Evolutionary conservation across 2,113 vertebrate species (phyloP), one percentile per base, ranked within the genome.

Genomic region (Amblyopsis rosae): DNA sequence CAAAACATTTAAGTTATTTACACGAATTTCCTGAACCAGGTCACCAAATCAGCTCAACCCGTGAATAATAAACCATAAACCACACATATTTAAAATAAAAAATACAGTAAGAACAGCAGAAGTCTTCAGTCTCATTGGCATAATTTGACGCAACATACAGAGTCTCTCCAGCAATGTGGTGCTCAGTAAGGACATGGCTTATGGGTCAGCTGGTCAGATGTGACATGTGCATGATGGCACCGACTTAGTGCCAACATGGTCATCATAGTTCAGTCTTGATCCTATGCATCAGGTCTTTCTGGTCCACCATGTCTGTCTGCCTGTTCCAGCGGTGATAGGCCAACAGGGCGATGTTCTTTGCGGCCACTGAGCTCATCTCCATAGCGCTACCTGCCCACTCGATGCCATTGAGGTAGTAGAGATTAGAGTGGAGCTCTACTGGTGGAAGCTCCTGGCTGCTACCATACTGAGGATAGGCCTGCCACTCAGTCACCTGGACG

Each of bases 261-360:
- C 93, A 99, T 98, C 93, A 99, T 77, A 99, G 92, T 77, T 99
- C 98, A 0, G 96, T 98, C 87, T 99, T 99, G 79, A 99, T 95
- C 80, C 95, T 96, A 89, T 98, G 98, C 91, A 98, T 94, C 79
- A 99, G 91, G 76, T 99, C 98, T 80, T 93, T 97, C 83, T 98
- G 98, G 89, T 99, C 96, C 9, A 99, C 95, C 92, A 96, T 97
- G 72, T 98, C 96, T 1, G 93, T 84, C 51, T 97, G 94, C 73
- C 94, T 92, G 81, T 94, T 94, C 98, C 98, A 99, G 84, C 94
- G 94, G 86, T 98, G 96, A 77, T 96, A 97, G 6, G 96, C 96
- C 84, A 99, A 82, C 81, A 99, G 91, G 13, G 97, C 98, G 54
- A 99, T 95, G 0, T 99, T 99, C 84, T 99, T 99, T 81, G 97